Evolutionary conservation across 2,888 invertebrate species (phyloP), one percentile per base, ranked within the genome.

Genomic region (Yponomeuta cagnagella): DNA sequence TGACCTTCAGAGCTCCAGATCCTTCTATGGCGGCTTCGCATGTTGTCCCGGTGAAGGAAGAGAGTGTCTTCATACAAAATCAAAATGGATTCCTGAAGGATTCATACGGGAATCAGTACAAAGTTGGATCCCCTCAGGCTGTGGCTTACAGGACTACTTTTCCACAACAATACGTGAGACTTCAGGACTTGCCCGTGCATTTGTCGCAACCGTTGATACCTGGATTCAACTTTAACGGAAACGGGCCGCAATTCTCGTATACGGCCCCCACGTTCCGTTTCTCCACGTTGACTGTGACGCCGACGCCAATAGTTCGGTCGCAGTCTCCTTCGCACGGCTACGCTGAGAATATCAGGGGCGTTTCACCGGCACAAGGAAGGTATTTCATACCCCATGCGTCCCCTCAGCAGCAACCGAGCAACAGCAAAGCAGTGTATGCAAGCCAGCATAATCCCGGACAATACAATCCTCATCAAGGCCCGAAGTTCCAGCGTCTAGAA

Each of bases 111-210:
- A 90, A 92, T 70, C 82, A 80, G 74, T 90, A 85, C 73, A 58
- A 58, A 58, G 82, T 85, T 48, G 83, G 80, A 71, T 76, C 82
- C 1, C 88, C 89, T 52, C 87, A 87, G 71, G 73, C 82, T 30
- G 72, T 86, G 3, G 78, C 86, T 1, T 90, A 89, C 72, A 87
- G 83, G 73, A 76, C 83, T 31, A 82, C 82, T 5, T 82, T 85
- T 71, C 89, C 90, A 10, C 90, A 90, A 74, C 87, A 90, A 74
- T 92, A 80, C 75, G 82, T 91, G 70, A 82, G 85, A 71, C 79
- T 91, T 31, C 91, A 91, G 77, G 87, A 84, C 71, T 74, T 92
- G 68, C 92, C 92, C 8, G 81, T 86, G 67, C 91, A 91, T 77
- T 78, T 92, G 23, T 80, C 88, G 6, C 89, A 90, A 76, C 90